A percentile compares a stretch with the other conserved stretches of the same genome.
phyloP scores from a whole-genome alignment of 2,797 vertebrate species.

The Gobionotothen gibberifrons region DNA sequence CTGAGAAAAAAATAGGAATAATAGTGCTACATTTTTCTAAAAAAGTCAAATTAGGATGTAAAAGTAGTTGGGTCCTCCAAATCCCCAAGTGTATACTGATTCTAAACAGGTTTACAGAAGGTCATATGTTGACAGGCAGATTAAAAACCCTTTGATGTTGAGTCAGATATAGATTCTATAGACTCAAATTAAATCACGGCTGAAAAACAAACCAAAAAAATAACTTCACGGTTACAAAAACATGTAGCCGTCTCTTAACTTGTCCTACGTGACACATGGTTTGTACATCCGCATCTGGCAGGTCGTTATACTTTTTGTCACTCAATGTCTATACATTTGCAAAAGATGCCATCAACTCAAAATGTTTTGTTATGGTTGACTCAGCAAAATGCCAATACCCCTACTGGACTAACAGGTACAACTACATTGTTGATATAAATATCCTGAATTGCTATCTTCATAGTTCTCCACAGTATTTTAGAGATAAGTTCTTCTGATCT shows the following conservation, averaged over 20 bases:
- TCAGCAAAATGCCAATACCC: not conserved
- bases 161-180: not conserved
- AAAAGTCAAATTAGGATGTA: too few relatives aligned
- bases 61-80: too few relatives aligned
- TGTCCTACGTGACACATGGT: not conserved
- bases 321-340: not conserved
- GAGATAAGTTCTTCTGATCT: constrained; percentile 30
- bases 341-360: not conserved
- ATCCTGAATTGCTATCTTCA: not conserved
- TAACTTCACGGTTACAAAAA: not conserved
- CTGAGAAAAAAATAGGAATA: not conserved
- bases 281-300: not conserved
- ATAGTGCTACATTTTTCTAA: too few relatives aligned
- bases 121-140: too few relatives aligned
- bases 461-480: not conserved
- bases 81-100: too few relatives aligned
- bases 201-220: too few relatives aligned
- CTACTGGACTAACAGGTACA: not conserved
- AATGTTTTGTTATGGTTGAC: not conserved
- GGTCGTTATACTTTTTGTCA: not conserved
- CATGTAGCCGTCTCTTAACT: not conserved
- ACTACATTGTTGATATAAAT: too few relatives aligned
- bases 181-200: not conserved
- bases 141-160: too few relatives aligned
- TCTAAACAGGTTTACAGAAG: too few relatives aligned